These are phyloP conservation scores for Anarsia innoxiella DNA, from an alignment of 2,888 invertebrate species.

Conservation along the genomic window DNA sequence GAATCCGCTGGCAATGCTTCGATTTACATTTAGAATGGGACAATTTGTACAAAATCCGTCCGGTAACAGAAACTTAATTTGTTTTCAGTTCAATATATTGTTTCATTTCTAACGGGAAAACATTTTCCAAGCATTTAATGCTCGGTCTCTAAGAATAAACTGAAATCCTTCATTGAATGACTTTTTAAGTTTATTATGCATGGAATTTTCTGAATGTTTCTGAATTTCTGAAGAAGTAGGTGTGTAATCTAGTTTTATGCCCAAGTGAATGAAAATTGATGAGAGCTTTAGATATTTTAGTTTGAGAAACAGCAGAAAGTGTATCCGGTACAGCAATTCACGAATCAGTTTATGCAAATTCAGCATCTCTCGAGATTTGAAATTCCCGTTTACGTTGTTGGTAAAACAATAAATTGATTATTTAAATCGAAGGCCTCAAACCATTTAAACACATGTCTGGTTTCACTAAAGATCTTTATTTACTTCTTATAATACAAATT, in stretches of 20 bases:
- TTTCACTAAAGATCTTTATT: constrained; percentile 70
- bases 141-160: background rate
- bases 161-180: too few relatives aligned
- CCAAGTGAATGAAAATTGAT: constrained; percentile 1
- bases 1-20: constrained; percentile 39
- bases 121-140: constrained; percentile 1
- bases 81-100: constrained; percentile 24
- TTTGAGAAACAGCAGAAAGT: too few relatives aligned
- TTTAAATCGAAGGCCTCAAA: too few relatives aligned
- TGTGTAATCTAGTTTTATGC: too few relatives aligned
- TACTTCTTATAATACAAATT: constrained; percentile 68
- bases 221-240: too few relatives aligned
- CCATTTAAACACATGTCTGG: constrained; percentile 23
- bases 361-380: constrained; percentile 17
- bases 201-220: too few relatives aligned
- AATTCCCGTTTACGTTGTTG: constrained; percentile 13
- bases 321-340: constrained; percentile 20
- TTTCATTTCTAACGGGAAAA: constrained; percentile 17
- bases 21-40: constrained; percentile 59
- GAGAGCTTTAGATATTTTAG: constrained; percentile 16
- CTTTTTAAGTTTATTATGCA: too few relatives aligned
- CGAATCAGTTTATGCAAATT: constrained; percentile 34
- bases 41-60: constrained; percentile 32
- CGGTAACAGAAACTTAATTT: constrained; percentile 29
- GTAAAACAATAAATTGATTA: too few relatives aligned